These are phyloP conservation scores for Morinoia aosen DNA, from an alignment of 2,888 invertebrate genomes.

Conservation along the genomic window DNA sequence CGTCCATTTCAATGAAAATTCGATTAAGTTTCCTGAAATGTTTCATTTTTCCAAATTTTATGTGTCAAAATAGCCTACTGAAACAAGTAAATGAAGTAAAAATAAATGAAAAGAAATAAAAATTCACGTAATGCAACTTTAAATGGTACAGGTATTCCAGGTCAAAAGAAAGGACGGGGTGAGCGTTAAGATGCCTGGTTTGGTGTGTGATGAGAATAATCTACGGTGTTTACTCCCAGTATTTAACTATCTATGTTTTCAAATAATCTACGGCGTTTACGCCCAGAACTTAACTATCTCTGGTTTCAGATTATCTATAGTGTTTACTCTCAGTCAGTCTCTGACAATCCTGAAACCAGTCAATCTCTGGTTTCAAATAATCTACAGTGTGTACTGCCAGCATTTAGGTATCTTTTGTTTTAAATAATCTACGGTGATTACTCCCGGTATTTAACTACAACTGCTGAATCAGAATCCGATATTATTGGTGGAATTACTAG, in stretches of 20 bases:
- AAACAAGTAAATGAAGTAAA: too few species aligned
- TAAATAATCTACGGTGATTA: too few species aligned
- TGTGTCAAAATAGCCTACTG: too few species aligned
- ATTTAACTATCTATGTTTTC: not conserved
- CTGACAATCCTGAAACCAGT: too few species aligned
- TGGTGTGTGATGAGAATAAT: not conserved
- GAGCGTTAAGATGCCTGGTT: too few species aligned
- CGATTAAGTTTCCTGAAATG: not conserved
- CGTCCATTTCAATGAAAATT: not conserved
- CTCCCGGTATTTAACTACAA: too few species aligned
- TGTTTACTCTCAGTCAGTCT: not conserved
- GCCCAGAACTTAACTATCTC: not conserved
- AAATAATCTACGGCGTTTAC: not conserved
- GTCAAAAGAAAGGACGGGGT: not conserved
- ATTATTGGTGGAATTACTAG: too few species aligned
- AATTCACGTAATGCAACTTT: not conserved
- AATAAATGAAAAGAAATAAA: not conserved
- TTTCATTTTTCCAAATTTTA: too few species aligned
- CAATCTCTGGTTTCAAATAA: not conserved
- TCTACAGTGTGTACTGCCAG: too few species aligned
- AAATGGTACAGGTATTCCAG: not conserved
- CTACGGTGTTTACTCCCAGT: not conserved
- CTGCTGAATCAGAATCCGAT: too few species aligned
- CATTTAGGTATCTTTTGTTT: too few species aligned
- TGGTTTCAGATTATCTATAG: not conserved